Conservation (phyloP, 2,888 invertebrate species). For the Linnaemya tessellans region DNA sequence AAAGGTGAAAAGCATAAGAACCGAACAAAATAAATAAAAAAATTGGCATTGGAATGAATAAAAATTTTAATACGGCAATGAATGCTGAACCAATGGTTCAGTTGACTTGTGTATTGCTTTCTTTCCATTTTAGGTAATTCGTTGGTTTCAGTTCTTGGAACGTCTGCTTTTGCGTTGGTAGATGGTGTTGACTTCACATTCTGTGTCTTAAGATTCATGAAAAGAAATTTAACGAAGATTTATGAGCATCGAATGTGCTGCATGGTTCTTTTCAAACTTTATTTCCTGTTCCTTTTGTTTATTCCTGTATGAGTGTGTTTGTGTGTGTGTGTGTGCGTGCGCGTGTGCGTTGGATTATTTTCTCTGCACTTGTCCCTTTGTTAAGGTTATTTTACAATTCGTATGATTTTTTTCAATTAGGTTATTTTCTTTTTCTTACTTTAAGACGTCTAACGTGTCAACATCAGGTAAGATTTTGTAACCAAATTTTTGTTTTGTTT, state of each 20-base stretch:
- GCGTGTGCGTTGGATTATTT: slow-evolving; percentile 13
- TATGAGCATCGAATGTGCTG: slow-evolving; percentile 69
- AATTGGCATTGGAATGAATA: slow-evolving; percentile 52
- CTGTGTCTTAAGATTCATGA: slow-evolving; percentile 61
- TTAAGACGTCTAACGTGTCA: slow-evolving; percentile 33
- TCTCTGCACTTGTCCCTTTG: slow-evolving; percentile 34
- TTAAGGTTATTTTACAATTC: slow-evolving; percentile 55
- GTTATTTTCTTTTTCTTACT: slow-evolving; percentile 3
- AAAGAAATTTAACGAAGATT: slow-evolving; percentile 71
- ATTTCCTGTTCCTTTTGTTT: slow-evolving; percentile 47
- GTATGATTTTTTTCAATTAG: slow-evolving; percentile 69
- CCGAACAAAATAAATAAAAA: neutral
- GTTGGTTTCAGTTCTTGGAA: slow-evolving; percentile 51
- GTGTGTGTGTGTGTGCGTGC: neutral
- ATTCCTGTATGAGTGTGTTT: no score
- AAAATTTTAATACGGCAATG: slow-evolving; percentile 49
- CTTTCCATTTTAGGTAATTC: slow-evolving; percentile 41
- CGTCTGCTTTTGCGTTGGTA: slow-evolving; percentile 52
- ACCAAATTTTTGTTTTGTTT: no score
- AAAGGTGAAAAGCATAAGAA: neutral
- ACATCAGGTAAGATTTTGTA: slow-evolving; percentile 4
- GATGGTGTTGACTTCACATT: slow-evolving; percentile 67
- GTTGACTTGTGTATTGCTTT: slow-evolving; percentile 21
- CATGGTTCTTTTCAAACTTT: slow-evolving; percentile 69
- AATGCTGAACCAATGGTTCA: slow-evolving; percentile 53